Conservation (phyloP, 1,140 invertebrate genomes). For the Caenorhabditis elegans region WBcel235 BX284602.5:8564501-8565000, state of each 20-base stretch:
- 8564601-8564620: slow-evolving; percentile 67
- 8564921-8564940: slow-evolving; percentile 66
- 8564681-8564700: slow-evolving; percentile 51
- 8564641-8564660: slow-evolving; percentile 66
- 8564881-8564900: slow-evolving; percentile 61
- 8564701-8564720: slow-evolving; percentile 40
- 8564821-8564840: slow-evolving; percentile 69
- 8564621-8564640: slow-evolving; percentile 67
- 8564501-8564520: too few species aligned
- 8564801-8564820: slow-evolving; percentile 60
- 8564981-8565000: slow-evolving; percentile 65
- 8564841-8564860: slow-evolving; percentile 68
- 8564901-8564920: slow-evolving; percentile 61
- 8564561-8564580: too few species aligned
- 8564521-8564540: too few species aligned
- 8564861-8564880: slow-evolving; percentile 61
- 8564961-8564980: slow-evolving; percentile 69
- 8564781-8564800: slow-evolving; percentile 56
- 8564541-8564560: too few species aligned
- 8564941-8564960: slow-evolving; percentile 69
- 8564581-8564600: too few species aligned
- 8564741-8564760: too few species aligned
- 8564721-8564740: too few species aligned
- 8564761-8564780: slow-evolving; percentile 24
- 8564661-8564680: slow-evolving; percentile 43